A percentile compares a stretch with the other conserved stretches of the same genome.
Evolutionary conservation across 2,113 vertebrate genomes (phyloP).

Genomic region (Phylloscopus whistleri): DNA sequence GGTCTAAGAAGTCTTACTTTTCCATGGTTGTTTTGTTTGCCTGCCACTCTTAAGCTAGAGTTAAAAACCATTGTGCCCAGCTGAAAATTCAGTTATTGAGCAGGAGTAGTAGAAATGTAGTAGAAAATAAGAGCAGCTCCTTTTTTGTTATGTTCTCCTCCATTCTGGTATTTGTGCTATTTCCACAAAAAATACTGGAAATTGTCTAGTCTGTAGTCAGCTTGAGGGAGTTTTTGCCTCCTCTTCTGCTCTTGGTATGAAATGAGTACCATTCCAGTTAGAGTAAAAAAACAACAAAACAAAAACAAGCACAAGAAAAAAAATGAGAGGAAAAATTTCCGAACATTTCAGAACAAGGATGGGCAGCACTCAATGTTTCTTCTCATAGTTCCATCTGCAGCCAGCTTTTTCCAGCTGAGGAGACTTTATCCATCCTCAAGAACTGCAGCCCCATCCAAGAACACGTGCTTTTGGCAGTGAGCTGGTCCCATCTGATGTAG

Average conservation of each 20-base stretch:
- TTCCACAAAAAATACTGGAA: slow-evolving; percentile 35
- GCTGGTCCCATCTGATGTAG: neutral
- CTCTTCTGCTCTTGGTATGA: neutral
- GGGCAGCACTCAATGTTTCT: neutral
- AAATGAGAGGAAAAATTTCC: neutral
- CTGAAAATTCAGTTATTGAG: neutral
- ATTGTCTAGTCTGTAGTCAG: neutral
- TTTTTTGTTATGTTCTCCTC: neutral
- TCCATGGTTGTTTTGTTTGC: neutral
- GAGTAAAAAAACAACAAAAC: neutral
- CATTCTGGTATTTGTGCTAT: neutral
- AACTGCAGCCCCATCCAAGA: neutral
- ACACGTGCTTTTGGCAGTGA: neutral
- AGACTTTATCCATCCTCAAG: neutral
- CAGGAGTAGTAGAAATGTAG: neutral
- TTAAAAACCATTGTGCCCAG: neutral
- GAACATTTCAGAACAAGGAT: slow-evolving; percentile 24
- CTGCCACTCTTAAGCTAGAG: neutral
- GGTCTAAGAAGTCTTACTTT: neutral
- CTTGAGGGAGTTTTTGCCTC: slow-evolving; percentile 5
- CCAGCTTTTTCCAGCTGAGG: slow-evolving; percentile 32
- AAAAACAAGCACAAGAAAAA: neutral
- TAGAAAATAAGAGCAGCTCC: neutral
- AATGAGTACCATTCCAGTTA: neutral
- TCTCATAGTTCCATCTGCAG: neutral